Evolutionary conservation across 2,888 invertebrate species (phyloP).

Genomic region (Andrena bucephala): DNA sequence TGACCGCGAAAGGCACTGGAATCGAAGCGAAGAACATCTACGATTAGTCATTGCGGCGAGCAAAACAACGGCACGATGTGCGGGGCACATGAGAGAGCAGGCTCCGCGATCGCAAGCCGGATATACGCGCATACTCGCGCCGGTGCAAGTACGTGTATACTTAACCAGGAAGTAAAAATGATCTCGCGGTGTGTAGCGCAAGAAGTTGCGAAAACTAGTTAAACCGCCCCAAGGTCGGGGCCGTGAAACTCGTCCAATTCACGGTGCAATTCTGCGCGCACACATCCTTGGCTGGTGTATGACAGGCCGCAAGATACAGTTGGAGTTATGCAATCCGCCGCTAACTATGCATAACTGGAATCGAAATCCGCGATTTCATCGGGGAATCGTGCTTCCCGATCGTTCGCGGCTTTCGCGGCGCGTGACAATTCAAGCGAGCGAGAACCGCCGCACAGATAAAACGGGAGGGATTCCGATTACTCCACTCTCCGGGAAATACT

Average conservation of each 20-base stretch:
- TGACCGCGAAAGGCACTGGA: no score
- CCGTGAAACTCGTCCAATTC: constrained; percentile 74
- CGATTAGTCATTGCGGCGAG: not conserved
- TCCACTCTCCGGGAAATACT: not conserved
- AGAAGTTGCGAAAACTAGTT: constrained; percentile 74
- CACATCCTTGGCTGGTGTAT: constrained; percentile 60
- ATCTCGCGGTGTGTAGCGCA: constrained; percentile 64
- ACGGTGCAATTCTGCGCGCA: constrained; percentile 67
- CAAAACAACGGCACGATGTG: not conserved
- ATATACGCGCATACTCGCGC: not conserved
- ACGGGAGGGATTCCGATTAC: not conserved
- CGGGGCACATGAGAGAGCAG: constrained; percentile 13
- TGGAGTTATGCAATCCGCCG: constrained; percentile 49
- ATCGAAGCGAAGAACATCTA: no score
- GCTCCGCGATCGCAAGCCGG: constrained; percentile 13
- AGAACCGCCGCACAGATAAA: not conserved
- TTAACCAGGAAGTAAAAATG: constrained; percentile 68
- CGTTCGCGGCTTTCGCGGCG: not conserved
- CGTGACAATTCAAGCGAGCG: not conserved
- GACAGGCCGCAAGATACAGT: constrained; percentile 52
- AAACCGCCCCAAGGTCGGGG: constrained; percentile 73
- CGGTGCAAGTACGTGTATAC: constrained; percentile 26
- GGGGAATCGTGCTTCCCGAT: not conserved
- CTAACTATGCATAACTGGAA: constrained; percentile 30
- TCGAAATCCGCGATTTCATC: constrained; percentile 38